phyloP scores from a whole-genome alignment of 2,113 vertebrate species.

The Hylia prasina region DNA sequence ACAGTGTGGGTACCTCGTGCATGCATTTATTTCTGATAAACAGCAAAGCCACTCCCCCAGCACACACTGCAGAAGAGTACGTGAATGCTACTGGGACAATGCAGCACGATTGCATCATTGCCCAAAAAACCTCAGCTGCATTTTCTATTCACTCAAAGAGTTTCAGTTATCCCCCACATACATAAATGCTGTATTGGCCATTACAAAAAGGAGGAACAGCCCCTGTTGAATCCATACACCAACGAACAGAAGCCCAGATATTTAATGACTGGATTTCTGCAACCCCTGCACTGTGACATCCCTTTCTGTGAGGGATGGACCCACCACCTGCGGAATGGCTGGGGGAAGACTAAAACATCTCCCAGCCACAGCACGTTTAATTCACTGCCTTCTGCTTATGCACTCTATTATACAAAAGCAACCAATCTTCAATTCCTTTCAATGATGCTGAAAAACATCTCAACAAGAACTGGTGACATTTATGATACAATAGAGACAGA shows the following conservation, averaged over 20 bases:
- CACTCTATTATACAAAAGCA: neutral
- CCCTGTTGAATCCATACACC: neutral
- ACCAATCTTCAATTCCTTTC: neutral
- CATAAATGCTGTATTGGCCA: neutral
- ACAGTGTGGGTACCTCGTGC: neutral
- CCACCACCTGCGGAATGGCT: neutral
- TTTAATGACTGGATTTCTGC: neutral
- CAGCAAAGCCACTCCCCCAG: conserved; percentile 54
- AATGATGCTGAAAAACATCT: neutral
- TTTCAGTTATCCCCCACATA: neutral
- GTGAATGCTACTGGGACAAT: conserved; percentile 43
- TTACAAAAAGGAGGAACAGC: neutral
- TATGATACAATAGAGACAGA: neutral
- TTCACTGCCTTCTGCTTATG: neutral
- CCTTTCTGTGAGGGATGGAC: neutral
- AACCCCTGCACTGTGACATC: neutral
- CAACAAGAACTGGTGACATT: neutral
- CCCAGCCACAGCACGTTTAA: neutral
- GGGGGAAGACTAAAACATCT: neutral
- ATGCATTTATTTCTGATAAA: neutral
- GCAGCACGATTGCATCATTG: conserved; percentile 52
- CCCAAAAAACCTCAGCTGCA: conserved; percentile 48
- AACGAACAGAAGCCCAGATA: neutral
- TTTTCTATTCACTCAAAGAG: conserved; percentile 24
- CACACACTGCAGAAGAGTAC: conserved; percentile 2